phyloP scores from a whole-genome alignment of 2,797 vertebrate species.

The Emydoidea blandingii region DNA sequence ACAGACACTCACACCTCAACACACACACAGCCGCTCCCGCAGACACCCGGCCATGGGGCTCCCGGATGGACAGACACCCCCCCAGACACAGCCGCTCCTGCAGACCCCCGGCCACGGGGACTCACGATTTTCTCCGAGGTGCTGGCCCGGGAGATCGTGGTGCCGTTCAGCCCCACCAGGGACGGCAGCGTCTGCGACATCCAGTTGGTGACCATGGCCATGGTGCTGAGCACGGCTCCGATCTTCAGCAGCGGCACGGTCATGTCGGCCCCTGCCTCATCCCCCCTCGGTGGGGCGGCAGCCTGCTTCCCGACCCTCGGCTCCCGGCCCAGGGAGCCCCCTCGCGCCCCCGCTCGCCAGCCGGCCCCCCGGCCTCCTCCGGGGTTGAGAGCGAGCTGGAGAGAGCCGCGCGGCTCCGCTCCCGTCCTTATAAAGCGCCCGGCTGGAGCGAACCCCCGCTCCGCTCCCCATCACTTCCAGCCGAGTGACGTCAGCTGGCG shows the following conservation, averaged over 20 bases:
- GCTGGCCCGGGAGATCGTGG: constrained; percentile 86
- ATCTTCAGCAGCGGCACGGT: constrained; percentile 95
- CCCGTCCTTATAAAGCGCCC: constrained; percentile 67
- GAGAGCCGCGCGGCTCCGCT: background rate
- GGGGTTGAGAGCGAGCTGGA: background rate
- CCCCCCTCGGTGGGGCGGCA: constrained; percentile 50
- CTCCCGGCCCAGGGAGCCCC: constrained; percentile 41
- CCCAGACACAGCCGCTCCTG: no score
- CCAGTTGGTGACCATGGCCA: constrained; percentile 99
- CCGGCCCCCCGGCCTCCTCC: background rate
- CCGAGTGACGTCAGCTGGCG: constrained; percentile 29
- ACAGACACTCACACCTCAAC: no score
- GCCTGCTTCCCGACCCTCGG: constrained; percentile 10
- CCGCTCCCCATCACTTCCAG: background rate
- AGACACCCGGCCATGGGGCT: no score
- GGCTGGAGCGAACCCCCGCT: constrained; percentile 6
- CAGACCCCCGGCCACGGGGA: background rate
- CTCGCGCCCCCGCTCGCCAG: background rate
- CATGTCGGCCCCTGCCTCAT: constrained; percentile 82
- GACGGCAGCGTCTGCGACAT: constrained; percentile 97
- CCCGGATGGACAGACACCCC: no score
- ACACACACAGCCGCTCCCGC: no score
- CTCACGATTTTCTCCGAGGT: constrained; percentile 94
- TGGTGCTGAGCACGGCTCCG: constrained; percentile 96
- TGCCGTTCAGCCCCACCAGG: constrained; percentile 93